Evolutionary conservation across 2,113 vertebrate species (phyloP).

Genomic region (Phrynosoma blainvillii): DNA sequence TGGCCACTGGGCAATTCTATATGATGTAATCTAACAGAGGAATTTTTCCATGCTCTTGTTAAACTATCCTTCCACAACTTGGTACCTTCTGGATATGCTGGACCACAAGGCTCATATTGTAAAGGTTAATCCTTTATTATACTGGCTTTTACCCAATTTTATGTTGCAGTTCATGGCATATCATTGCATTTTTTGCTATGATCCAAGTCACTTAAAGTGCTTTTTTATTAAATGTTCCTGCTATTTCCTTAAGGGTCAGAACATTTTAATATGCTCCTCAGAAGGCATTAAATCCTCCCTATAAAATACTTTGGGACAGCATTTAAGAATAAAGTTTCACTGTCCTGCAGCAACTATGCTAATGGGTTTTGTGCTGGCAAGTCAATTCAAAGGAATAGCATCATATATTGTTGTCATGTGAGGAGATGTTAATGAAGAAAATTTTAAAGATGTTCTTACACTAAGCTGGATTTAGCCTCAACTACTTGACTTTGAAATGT

Average conservation of each 20-base stretch:
- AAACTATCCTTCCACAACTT: not conserved
- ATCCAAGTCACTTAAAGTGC: not conserved
- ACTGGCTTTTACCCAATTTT: not conserved
- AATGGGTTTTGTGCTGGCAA: not conserved
- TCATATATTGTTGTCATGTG: not conserved
- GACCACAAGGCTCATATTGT: not conserved
- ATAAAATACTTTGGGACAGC: not conserved
- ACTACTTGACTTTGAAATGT: not conserved
- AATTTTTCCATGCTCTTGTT: too few species aligned
- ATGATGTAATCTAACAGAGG: too few species aligned
- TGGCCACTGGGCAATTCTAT: too few species aligned
- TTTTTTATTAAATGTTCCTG: not conserved
- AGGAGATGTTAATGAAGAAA: not conserved
- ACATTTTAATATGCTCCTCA: slow-evolving; percentile 3
- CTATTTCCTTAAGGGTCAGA: not conserved
- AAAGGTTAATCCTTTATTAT: not conserved
- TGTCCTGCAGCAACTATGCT: not conserved
- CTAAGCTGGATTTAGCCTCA: not conserved
- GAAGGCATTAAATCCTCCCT: not conserved
- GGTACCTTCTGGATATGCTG: not conserved
- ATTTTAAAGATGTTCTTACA: slow-evolving; percentile 6
- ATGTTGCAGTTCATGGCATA: not conserved
- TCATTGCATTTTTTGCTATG: not conserved
- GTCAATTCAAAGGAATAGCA: not conserved
- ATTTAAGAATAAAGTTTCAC: slow-evolving; percentile 10